Evolutionary conservation across 2,113 vertebrate species (phyloP).

Genomic region (Apaloderma vittatum): DNA sequence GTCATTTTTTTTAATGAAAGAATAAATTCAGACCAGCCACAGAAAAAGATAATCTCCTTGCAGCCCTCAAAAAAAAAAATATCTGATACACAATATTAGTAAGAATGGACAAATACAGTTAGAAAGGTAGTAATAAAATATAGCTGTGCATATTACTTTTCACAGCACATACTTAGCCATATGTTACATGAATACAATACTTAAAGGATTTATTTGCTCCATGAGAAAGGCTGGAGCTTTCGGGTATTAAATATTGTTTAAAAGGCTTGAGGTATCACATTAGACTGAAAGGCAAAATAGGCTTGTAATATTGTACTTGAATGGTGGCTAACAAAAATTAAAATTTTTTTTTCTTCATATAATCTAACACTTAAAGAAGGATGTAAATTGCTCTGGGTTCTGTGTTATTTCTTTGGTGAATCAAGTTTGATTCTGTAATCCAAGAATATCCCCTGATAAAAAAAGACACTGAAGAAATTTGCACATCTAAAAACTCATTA

Average conservation of each 20-base stretch:
- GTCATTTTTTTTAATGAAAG: fast-evolving
- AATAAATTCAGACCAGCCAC: neutral
- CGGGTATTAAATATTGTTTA: neutral
- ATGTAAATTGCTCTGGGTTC: neutral
- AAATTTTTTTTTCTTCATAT: neutral
- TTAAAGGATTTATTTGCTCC: neutral
- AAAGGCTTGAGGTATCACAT: neutral
- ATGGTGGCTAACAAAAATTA: neutral
- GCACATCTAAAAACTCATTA: neutral
- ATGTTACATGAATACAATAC: neutral
- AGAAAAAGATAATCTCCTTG: neutral
- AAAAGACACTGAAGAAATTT: neutral
- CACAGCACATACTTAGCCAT: neutral
- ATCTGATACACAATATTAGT: neutral
- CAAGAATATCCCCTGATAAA: neutral
- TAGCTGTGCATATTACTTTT: neutral
- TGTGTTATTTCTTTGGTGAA: neutral
- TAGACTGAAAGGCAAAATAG: neutral
- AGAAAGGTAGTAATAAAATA: neutral
- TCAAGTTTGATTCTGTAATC: neutral
- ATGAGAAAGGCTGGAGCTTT: neutral
- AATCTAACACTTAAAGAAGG: neutral
- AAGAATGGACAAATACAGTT: neutral
- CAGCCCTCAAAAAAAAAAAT: fast-evolving
- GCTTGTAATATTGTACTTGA: neutral